phyloP scores from a whole-genome alignment of 2,888 invertebrate species.

The Lasioglossum marginatum region DNA sequence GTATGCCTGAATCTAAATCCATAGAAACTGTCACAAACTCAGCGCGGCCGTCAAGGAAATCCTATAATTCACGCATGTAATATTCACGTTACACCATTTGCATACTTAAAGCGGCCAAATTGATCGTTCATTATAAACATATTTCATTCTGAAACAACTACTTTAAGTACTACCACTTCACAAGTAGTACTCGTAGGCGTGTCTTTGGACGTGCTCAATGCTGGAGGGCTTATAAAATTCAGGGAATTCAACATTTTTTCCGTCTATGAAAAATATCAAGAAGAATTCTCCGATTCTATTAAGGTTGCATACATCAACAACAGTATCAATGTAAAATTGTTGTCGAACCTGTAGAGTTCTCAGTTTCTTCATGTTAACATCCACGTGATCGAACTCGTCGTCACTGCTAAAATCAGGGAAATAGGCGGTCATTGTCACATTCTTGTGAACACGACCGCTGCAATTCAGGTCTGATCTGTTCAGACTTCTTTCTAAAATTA shows the following conservation, averaged over 20 bases:
- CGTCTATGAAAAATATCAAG: neutral
- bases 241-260: neutral
- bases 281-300: neutral
- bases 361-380: conserved; percentile 84
- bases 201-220: neutral
- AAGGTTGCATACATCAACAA: neutral
- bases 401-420: conserved; percentile 85
- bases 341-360: conserved; percentile 84
- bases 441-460: conserved; percentile 82
- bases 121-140: neutral
- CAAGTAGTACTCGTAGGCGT: neutral
- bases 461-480: conserved; percentile 79
- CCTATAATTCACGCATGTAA: conserved; percentile 78
- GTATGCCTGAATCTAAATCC: conserved; percentile 80
- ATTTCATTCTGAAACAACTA: neutral
- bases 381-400: conserved; percentile 83
- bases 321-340: neutral
- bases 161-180: neutral
- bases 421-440: conserved; percentile 85
- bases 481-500: conserved; percentile 52
- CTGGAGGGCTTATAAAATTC: neutral
- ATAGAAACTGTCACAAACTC: conserved; percentile 85
- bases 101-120: neutral
- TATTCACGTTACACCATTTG: neutral
- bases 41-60: conserved; percentile 85